Conservation (phyloP, 2,113 vertebrate species). For the Oryzias melastigma region DNA sequence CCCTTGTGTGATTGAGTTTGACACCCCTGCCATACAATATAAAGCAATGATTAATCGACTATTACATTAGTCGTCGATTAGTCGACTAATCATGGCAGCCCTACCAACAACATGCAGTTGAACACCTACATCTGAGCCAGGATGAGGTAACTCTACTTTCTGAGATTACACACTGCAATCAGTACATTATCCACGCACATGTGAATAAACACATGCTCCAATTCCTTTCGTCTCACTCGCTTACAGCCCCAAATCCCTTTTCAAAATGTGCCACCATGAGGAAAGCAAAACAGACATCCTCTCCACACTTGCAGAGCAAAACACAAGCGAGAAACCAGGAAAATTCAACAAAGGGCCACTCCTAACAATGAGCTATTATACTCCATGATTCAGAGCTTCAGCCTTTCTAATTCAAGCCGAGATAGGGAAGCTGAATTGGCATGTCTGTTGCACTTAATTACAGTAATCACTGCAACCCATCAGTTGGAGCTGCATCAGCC, state of each 20-base stretch:
- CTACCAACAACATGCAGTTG: conserved; percentile 13
- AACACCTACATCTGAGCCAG: conserved; percentile 37
- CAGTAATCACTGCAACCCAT: conserved; percentile 31
- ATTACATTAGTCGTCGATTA: too few relatives aligned
- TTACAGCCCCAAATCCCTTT: conserved; percentile 51
- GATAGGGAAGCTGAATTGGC: conserved; percentile 21
- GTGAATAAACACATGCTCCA: conserved; percentile 11
- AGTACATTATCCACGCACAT: conserved; percentile 1
- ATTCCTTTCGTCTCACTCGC: conserved; percentile 20
- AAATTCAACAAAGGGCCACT: conserved; percentile 55
- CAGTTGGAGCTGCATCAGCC: conserved; percentile 21
- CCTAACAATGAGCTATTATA: conserved; percentile 40
- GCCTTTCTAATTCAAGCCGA: conserved; percentile 11
- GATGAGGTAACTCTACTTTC: conserved; percentile 23
- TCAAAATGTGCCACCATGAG: conserved; percentile 45
- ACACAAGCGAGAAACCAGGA: conserved; percentile 34
- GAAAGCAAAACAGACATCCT: conserved; percentile 34
- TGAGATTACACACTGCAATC: conserved; percentile 20
- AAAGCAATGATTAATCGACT: too few relatives aligned
- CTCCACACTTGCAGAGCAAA: conserved; percentile 9
- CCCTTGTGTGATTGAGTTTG: too few relatives aligned
- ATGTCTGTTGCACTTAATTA: conserved; percentile 33
- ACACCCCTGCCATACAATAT: too few relatives aligned
- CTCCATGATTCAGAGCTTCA: conserved; percentile 27
- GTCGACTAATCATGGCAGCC: too few relatives aligned